Evolutionary conservation across 2,113 vertebrate genomes (phyloP).

Genomic region (Syngnathus floridae): DNA sequence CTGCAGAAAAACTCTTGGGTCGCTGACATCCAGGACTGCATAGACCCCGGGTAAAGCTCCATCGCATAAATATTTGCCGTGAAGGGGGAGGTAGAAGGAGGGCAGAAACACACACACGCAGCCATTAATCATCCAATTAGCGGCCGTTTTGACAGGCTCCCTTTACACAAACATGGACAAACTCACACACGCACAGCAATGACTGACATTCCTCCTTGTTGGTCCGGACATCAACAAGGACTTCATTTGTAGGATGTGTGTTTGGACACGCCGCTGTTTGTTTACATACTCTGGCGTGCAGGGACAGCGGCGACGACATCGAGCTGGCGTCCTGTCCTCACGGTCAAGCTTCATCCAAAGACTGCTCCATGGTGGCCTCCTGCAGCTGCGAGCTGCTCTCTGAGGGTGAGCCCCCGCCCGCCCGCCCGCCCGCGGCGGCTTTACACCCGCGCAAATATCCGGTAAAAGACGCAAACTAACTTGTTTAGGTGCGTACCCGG

Average conservation of each 20-base stretch:
- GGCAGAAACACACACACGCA: constrained; percentile 34
- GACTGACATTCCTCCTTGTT: constrained; percentile 37
- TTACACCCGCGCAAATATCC: constrained; percentile 6
- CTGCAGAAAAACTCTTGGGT: constrained; percentile 99
- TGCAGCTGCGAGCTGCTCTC: constrained; percentile 92
- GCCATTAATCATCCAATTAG: constrained; percentile 64
- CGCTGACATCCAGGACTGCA: constrained; percentile 96
- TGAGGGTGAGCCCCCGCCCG: constrained; percentile 72
- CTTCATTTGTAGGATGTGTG: constrained; percentile 35
- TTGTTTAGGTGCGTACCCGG: constrained; percentile 63
- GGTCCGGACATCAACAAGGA: constrained; percentile 46
- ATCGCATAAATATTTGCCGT: constrained; percentile 62
- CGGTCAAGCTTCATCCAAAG: constrained; percentile 75
- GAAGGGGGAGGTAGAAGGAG: constrained; percentile 21
- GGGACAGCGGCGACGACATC: constrained; percentile 89
- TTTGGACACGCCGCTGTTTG: constrained; percentile 29
- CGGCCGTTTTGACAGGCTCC: constrained; percentile 53
- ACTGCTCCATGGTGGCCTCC: constrained; percentile 76
- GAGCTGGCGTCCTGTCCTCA: constrained; percentile 84
- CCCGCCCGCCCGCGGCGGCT: not conserved
- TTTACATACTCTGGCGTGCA: constrained; percentile 48
- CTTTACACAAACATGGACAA: constrained; percentile 42
- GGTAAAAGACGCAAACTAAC: constrained; percentile 1
- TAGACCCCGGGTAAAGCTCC: constrained; percentile 84
- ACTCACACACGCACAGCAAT: constrained; percentile 8